Conservation (phyloP, 1,140 invertebrate species). For the Penaeus japonicus region DNA sequence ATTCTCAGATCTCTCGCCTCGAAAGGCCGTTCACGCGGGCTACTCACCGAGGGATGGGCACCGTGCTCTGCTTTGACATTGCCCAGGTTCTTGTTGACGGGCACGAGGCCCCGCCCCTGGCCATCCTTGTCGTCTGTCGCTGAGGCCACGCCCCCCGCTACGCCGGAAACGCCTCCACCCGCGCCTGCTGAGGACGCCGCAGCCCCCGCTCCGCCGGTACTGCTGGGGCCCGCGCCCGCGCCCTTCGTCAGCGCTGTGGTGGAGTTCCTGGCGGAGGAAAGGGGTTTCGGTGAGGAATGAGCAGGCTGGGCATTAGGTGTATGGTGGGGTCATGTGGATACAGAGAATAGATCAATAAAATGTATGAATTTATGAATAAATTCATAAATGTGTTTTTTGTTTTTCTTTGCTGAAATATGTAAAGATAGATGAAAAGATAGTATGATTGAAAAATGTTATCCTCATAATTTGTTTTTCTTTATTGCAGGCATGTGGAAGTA, state of each 20-base stretch:
- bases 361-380: too few relatives aligned
- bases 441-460: too few relatives aligned
- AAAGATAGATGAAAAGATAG: too few relatives aligned
- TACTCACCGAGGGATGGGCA: slow-evolving; percentile 57
- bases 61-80: slow-evolving; percentile 82
- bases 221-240: slow-evolving; percentile 23
- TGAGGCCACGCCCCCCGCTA: slow-evolving; percentile 64
- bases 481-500: too few relatives aligned
- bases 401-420: too few relatives aligned
- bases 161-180: slow-evolving; percentile 62
- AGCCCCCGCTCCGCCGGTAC: slow-evolving; percentile 52
- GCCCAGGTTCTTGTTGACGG: slow-evolving; percentile 76
- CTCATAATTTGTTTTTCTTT: too few relatives aligned
- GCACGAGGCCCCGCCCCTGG: slow-evolving; percentile 72
- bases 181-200: slow-evolving; percentile 56
- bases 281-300: too few relatives aligned
- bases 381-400: too few relatives aligned
- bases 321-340: too few relatives aligned
- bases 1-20: too few relatives aligned
- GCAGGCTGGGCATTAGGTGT: background rate
- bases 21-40: background rate
- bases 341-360: too few relatives aligned
- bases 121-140: slow-evolving; percentile 47
- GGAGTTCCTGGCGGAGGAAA: slow-evolving; percentile 51
- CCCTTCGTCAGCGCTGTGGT: slow-evolving; percentile 58